phyloP scores from a whole-genome alignment of 2,888 invertebrate genomes.

The Drosophila leonis region DNA sequence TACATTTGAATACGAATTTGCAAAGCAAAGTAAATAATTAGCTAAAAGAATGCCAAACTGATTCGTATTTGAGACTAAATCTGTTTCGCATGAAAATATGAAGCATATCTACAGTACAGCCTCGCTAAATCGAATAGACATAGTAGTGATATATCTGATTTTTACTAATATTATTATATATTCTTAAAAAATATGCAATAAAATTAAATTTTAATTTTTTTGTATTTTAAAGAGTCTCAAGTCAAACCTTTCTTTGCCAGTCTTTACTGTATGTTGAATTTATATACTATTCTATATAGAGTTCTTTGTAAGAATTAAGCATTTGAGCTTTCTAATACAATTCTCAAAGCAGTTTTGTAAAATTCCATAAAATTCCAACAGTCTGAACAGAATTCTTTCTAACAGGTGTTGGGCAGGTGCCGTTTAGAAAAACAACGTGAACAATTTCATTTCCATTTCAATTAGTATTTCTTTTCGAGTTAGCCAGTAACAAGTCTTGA shows the following conservation, averaged over 20 bases:
- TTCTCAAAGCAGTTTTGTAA: neutral
- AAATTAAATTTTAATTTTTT: neutral
- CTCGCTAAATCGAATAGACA: neutral
- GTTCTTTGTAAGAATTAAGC: neutral
- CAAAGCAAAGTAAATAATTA: neutral
- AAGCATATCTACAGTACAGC: neutral
- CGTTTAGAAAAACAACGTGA: conserved; percentile 11
- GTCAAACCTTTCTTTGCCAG: too few relatives aligned
- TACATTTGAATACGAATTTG: neutral
- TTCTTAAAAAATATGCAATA: neutral
- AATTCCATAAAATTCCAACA: neutral
- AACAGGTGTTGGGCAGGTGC: conserved; percentile 19
- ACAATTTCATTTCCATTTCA: conserved; percentile 42
- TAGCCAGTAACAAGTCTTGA: conserved; percentile 49
- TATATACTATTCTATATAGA: neutral
- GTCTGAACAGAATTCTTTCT: neutral
- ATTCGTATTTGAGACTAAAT: neutral
- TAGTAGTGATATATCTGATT: neutral
- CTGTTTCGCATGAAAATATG: neutral
- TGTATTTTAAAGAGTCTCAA: neutral
- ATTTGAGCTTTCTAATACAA: neutral
- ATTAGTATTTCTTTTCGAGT: conserved; percentile 33
- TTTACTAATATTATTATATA: neutral
- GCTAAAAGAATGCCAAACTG: neutral
- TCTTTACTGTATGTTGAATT: neutral